Evolutionary conservation across 2,113 vertebrate species (phyloP).

Genomic region (Propithecus coquereli): DNA sequence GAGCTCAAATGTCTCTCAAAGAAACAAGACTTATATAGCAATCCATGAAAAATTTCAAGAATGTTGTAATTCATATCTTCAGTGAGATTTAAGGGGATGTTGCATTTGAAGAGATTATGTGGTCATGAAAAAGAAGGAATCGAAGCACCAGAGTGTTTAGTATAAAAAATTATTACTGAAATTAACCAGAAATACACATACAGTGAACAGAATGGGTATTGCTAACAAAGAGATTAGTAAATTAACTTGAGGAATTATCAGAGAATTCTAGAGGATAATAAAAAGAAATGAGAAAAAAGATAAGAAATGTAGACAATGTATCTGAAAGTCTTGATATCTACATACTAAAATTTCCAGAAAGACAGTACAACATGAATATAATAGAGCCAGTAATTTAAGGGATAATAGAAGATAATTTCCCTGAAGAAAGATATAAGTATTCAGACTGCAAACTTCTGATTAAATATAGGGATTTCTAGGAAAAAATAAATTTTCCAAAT

Average conservation of each 20-base stretch:
- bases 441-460: neutral
- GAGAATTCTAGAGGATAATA: neutral
- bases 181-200: neutral
- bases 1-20: neutral
- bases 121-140: neutral
- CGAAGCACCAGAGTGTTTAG: neutral
- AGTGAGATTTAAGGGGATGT: neutral
- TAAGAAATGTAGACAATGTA: neutral
- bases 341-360: neutral
- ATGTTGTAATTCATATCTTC: conserved; percentile 17
- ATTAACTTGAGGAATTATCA: conserved; percentile 8
- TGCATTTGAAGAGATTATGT: neutral
- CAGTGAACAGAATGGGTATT: neutral
- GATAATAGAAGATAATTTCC: conserved; percentile 11
- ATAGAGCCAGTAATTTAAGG: neutral
- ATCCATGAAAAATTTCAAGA: neutral
- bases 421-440: neutral
- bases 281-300: neutral
- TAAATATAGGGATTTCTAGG: neutral
- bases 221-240: neutral
- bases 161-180: neutral
- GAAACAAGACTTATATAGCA: neutral
- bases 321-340: neutral
- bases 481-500: neutral
- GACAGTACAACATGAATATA: neutral